Conservation (phyloP, 2,888 invertebrate species). For the Macaria notata region DNA sequence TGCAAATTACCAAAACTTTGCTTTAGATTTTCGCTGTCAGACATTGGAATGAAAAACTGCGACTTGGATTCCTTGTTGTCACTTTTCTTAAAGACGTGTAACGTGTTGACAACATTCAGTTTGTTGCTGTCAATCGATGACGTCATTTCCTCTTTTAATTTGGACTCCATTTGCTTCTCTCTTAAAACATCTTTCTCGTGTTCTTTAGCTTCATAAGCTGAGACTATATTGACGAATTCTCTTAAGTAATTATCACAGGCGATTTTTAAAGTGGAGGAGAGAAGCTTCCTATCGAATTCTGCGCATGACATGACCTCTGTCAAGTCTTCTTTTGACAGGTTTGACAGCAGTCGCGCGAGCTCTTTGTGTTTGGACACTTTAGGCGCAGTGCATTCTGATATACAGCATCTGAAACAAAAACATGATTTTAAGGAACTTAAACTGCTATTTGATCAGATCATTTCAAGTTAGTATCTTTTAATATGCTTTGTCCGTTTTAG, state of each 20-base stretch:
- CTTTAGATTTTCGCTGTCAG: conserved; percentile 55
- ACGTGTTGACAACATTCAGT: conserved; percentile 62
- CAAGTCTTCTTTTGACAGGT: conserved; percentile 61
- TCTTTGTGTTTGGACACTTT: conserved; percentile 62
- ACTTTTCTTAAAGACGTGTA: conserved; percentile 71
- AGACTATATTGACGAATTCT: conserved; percentile 59
- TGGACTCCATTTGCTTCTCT: conserved; percentile 51
- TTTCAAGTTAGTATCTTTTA: too few species aligned
- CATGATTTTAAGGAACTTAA: too few species aligned
- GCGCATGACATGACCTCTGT: conserved; percentile 71
- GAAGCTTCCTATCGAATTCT: conserved; percentile 76
- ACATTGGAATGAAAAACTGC: conserved; percentile 75
- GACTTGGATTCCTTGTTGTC: conserved; percentile 74
- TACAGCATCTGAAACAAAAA: conserved; percentile 63
- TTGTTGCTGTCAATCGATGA: conserved; percentile 72
- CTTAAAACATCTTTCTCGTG: conserved; percentile 57
- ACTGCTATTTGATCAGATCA: too few species aligned
- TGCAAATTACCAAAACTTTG: conserved; percentile 68
- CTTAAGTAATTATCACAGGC: conserved; percentile 73
- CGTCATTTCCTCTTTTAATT: conserved; percentile 59
- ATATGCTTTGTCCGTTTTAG: too few species aligned
- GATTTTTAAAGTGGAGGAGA: conserved; percentile 75
- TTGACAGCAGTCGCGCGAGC: conserved; percentile 58
- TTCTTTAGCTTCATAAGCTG: conserved; percentile 63
- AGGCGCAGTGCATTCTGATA: conserved; percentile 49